phyloP scores from a whole-genome alignment of 2,113 vertebrate genomes.

The Ciconia maguari region DNA sequence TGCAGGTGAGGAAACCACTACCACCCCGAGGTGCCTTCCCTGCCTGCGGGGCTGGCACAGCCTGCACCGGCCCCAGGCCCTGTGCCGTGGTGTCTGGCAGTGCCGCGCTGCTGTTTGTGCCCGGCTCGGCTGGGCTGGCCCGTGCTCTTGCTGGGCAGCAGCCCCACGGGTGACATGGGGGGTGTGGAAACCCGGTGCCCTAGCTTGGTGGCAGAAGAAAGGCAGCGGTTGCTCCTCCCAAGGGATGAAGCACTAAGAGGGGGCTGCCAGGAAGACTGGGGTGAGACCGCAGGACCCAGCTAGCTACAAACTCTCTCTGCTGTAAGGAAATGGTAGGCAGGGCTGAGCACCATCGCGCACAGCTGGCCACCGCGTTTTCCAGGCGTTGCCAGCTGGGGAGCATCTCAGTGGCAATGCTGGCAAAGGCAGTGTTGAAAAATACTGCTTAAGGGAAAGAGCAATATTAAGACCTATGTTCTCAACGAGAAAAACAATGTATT shows the following conservation, averaged over 20 bases:
- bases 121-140: background rate
- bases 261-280: background rate
- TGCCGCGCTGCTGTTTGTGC: rapidly evolving
- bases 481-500: background rate
- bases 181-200: rapidly evolving
- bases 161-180: rapidly evolving
- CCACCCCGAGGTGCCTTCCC: rapidly evolving
- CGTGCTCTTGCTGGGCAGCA: background rate
- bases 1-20: background rate
- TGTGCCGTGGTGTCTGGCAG: background rate
- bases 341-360: background rate
- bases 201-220: background rate
- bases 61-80: background rate
- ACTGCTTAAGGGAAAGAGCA: background rate
- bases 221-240: background rate
- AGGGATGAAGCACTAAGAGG: background rate
- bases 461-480: background rate
- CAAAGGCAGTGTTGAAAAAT: background rate
- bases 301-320: background rate
- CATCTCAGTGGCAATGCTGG: background rate
- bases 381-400: background rate
- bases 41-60: background rate
- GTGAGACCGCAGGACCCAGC: background rate
- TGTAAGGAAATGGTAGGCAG: background rate
- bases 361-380: background rate